Conservation (phyloP, 2,113 vertebrate species). For the Lophius piscatorius region DNA sequence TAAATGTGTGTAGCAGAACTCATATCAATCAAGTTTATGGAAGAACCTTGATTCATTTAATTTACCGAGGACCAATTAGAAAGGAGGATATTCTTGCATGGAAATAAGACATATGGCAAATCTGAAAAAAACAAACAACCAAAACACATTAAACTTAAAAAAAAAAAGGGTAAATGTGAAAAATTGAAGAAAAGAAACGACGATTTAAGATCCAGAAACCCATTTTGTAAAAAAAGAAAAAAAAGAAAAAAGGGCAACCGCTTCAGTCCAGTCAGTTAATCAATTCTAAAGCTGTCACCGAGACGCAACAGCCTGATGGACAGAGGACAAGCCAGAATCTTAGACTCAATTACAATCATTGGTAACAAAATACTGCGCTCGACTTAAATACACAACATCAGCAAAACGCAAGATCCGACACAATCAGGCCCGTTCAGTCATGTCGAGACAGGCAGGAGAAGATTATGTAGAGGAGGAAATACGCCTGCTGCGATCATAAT, state of each 20-base stretch:
- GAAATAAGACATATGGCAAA: no score
- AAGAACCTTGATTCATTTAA: no score
- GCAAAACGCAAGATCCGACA: slow-evolving; percentile 44
- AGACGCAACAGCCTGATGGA: slow-evolving; percentile 13
- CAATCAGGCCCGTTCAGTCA: slow-evolving; percentile 60
- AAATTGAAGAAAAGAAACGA: neutral
- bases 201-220: neutral
- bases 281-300: slow-evolving; percentile 16
- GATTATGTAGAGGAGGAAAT: slow-evolving; percentile 69
- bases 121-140: no score
- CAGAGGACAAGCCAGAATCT: slow-evolving; percentile 12
- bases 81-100: no score
- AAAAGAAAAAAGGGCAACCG: slow-evolving; percentile 1
- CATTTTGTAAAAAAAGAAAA: slow-evolving; percentile 6
- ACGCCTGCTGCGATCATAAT: slow-evolving; percentile 75
- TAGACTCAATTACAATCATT: slow-evolving; percentile 38
- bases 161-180: neutral
- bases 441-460: slow-evolving; percentile 44
- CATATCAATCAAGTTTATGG: neutral
- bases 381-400: slow-evolving; percentile 59
- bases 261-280: slow-evolving; percentile 4
- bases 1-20: neutral
- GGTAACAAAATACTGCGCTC: slow-evolving; percentile 40
- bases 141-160: no score
- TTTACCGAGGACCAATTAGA: no score